phyloP scores from a whole-genome alignment of 1,140 invertebrate genomes.

The Eumaeus atala region DNA sequence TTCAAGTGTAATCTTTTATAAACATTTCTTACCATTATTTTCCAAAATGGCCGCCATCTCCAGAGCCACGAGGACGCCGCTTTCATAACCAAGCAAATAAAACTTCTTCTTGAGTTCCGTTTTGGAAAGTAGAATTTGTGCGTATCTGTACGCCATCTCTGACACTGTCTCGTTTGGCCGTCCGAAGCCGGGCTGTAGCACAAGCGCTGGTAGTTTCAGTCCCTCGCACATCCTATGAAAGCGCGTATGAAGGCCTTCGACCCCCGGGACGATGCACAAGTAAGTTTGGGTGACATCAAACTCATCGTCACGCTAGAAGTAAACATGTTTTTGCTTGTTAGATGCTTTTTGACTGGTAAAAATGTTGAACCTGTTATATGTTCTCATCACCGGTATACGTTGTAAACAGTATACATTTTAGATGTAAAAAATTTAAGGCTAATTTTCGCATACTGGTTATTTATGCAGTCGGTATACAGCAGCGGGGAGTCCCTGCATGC shows the following conservation, averaged over 20 bases:
- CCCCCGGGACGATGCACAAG: constrained; percentile 34
- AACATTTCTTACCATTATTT: constrained; percentile 20
- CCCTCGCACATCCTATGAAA: constrained; percentile 31
- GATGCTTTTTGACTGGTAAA: too few species aligned
- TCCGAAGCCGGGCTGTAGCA: constrained; percentile 35
- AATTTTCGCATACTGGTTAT: too few species aligned
- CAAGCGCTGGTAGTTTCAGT: constrained; percentile 32
- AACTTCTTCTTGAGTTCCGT: constrained; percentile 17
- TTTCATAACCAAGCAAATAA: constrained; percentile 35
- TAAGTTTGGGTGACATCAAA: constrained; percentile 25
- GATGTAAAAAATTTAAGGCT: too few species aligned
- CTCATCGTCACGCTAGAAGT: constrained; percentile 34
- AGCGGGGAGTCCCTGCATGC: too few species aligned
- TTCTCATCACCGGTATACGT: too few species aligned
- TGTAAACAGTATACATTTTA: too few species aligned
- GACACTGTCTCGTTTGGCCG: background rate
- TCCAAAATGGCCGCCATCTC: constrained; percentile 44
- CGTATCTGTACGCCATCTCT: too few species aligned
- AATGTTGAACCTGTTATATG: too few species aligned
- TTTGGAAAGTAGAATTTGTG: constrained; percentile 27
- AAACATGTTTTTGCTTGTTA: constrained; percentile 1
- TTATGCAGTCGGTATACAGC: too few species aligned
- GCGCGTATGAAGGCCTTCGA: constrained; percentile 31
- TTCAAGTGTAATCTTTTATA: constrained; percentile 12
- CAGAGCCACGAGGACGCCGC: constrained; percentile 32